phyloP scores from a whole-genome alignment of 2,797 vertebrate species.

The Thamnophis elegans region DNA sequence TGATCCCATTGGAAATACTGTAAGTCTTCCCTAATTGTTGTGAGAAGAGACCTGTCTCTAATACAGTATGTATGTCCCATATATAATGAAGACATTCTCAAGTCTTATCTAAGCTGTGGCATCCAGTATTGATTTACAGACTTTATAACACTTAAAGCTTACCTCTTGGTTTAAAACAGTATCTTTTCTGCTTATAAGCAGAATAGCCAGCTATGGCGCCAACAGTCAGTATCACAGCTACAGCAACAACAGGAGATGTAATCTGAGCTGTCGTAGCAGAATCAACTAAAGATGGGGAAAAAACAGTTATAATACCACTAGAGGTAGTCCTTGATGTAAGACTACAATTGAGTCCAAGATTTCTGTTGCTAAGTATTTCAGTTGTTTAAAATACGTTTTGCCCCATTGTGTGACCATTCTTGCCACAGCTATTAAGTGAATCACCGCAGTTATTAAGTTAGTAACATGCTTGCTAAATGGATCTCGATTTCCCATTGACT shows the following conservation, averaged over 20 bases:
- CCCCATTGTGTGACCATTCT: background rate
- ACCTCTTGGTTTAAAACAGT: conserved; percentile 59
- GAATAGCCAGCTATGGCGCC: conserved; percentile 58
- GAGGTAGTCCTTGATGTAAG: background rate
- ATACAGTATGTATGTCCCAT: background rate
- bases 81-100: background rate
- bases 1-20: background rate
- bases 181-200: conserved; percentile 50
- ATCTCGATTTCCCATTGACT: background rate
- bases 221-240: conserved; percentile 60
- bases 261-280: conserved; percentile 64
- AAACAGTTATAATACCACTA: background rate
- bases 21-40: background rate
- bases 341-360: background rate
- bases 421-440: background rate
- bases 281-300: conserved; percentile 34
- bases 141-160: conserved; percentile 31
- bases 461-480: background rate
- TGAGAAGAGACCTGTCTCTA: background rate
- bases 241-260: conserved; percentile 67
- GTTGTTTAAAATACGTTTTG: background rate
- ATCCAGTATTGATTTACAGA: background rate
- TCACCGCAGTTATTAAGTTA: background rate
- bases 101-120: background rate
- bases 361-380: background rate